These are phyloP conservation scores for Parnassius smintheus DNA, from an alignment of 2,888 invertebrate species.

Conservation along the genomic window DNA sequence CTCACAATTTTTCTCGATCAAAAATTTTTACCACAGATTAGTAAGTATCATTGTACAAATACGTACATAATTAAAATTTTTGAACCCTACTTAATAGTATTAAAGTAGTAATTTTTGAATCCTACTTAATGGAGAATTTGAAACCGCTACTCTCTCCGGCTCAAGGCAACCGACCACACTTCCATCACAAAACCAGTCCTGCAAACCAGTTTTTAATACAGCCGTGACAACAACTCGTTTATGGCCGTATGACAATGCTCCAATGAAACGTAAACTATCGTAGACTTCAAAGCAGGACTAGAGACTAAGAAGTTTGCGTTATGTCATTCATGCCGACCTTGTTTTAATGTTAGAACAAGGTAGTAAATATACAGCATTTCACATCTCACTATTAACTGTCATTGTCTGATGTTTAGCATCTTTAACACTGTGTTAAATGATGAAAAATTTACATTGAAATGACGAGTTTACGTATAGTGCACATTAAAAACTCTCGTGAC, in stretches of 20 bases:
- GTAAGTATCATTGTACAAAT: too few species aligned
- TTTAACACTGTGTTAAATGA: slow-evolving; percentile 3
- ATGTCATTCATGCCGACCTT: slow-evolving; percentile 24
- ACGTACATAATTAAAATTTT: too few species aligned
- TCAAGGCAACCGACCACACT: slow-evolving; percentile 1
- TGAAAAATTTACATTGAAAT: too few species aligned
- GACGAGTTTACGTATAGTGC: too few species aligned
- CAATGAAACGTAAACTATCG: slow-evolving; percentile 6
- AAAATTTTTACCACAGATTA: too few species aligned
- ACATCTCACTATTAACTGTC: slow-evolving; percentile 22
- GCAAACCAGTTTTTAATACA: slow-evolving; percentile 21
- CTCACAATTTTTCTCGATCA: too few species aligned
- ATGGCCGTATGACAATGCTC: not conserved
- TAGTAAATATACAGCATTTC: slow-evolving; percentile 28
- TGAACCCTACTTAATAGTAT: too few species aligned
- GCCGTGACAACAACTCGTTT: slow-evolving; percentile 8
- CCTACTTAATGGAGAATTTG: not conserved
- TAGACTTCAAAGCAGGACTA: not conserved
- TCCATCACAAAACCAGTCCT: slow-evolving; percentile 15
- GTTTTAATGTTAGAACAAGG: slow-evolving; percentile 3
- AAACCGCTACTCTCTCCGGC: slow-evolving; percentile 21
- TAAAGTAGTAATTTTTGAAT: too few species aligned
- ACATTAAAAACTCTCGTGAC: too few species aligned
- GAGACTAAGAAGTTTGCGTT: slow-evolving; percentile 4
- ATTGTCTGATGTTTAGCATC: slow-evolving; percentile 37